Evolutionary conservation across 2,888 invertebrate genomes (phyloP), one percentile per base, ranked within the genome.

Genomic region (Papilio gigon): DNA sequence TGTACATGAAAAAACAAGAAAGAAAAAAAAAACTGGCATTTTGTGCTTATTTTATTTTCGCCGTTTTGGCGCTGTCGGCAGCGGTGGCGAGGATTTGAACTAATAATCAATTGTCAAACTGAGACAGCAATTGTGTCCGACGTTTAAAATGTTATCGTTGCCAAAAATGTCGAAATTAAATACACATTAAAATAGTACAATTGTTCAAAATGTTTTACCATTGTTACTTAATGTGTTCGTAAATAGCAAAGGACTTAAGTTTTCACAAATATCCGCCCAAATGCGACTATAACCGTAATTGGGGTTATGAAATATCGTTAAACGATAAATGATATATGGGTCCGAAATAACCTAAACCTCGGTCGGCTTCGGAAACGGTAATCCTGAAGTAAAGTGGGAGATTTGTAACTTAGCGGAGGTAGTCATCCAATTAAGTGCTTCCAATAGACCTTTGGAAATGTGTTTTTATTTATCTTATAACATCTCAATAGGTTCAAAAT

Each of bases 221-320:
- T 17, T 8, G 14, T 25, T 14, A 50, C 27, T 50, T n/a, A 6
- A 50, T 25, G 27, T 27, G 27, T 59, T 8, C 44, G 66, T 33
- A 35, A 50, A 60, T 47, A 25, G 66, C 50, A 35, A 50, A 60
- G 35, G 47, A 30, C 44, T 66, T 60, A 30, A 37, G 27, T 5
- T 33, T 61, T 30, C 50, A 61, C 33, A 44, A 67, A 67, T 62
- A 56, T 56, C 20, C 66, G 56, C 12, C 42, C 62, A 40, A 67
- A 67, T 56, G 67, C 56, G 56, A 40, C 40, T 56, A 33, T 62
- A 62, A 62, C 50, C 22, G 56, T 67, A 67, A 67, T 67, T 67
- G 67, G 53, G 67, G 61, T 61, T 50, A 60, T 67, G 60, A 62
- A 67, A 67, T 67, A 62, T 62, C 61, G 67, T 40, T 67, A 44